Evolutionary conservation across 2,888 invertebrate genomes (phyloP).

Genomic region (Tribolium freemani): DNA sequence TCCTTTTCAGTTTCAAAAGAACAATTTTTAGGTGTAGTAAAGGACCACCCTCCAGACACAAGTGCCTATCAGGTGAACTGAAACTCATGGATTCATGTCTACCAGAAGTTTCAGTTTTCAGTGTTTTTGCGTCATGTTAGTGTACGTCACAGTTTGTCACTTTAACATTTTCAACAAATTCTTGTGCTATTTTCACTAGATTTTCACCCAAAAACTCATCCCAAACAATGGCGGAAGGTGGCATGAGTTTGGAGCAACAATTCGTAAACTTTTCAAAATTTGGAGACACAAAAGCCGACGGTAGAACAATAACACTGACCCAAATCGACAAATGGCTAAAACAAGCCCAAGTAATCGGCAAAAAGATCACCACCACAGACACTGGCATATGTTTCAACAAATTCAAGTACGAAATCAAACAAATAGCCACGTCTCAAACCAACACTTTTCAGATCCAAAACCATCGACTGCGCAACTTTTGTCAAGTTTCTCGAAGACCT

Average conservation of each 20-base stretch:
- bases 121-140: not conserved
- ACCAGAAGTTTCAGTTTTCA: too few species aligned
- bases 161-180: not conserved
- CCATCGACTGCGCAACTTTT: slow-evolving; percentile 35
- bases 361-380: slow-evolving; percentile 88
- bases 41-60: too few species aligned
- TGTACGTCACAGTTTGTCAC: not conserved
- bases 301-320: slow-evolving; percentile 86
- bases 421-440: not conserved
- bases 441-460: slow-evolving; percentile 26
- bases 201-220: not conserved
- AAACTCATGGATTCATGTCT: too few species aligned
- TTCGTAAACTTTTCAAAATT: slow-evolving; percentile 89
- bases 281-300: slow-evolving; percentile 87
- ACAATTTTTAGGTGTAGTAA: too few species aligned
- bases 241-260: slow-evolving; percentile 72
- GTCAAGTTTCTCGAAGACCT: slow-evolving; percentile 43
- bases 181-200: not conserved
- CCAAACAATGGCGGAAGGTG: slow-evolving; percentile 35
- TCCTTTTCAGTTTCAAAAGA: too few species aligned
- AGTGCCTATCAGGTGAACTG: too few species aligned
- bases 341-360: slow-evolving; percentile 82
- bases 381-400: slow-evolving; percentile 93
- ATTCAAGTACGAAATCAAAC: slow-evolving; percentile 75
- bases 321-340: slow-evolving; percentile 97